Evolutionary conservation across 2,888 invertebrate species (phyloP).

Genomic region (Chaetogeoica ovagalla): DNA sequence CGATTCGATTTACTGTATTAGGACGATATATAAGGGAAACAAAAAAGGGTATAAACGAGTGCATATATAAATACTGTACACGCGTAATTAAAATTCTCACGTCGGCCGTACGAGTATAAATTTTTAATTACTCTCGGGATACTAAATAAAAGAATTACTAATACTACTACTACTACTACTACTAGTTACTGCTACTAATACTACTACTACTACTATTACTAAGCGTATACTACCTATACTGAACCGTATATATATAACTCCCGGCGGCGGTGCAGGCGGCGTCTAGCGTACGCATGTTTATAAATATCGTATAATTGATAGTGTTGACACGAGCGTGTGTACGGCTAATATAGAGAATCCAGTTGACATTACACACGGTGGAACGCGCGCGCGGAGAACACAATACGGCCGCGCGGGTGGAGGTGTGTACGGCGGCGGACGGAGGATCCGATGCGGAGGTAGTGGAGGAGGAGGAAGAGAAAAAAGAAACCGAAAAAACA

Average conservation of each 20-base stretch:
- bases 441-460: too few relatives aligned
- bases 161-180: not conserved
- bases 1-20: slow-evolving; percentile 8
- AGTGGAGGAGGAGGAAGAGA: not conserved
- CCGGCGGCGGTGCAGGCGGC: slow-evolving; percentile 35
- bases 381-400: slow-evolving; percentile 12
- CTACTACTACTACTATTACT: not conserved
- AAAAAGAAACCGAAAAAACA: slow-evolving; percentile 26
- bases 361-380: slow-evolving; percentile 49
- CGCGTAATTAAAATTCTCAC: slow-evolving; percentile 48
- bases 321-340: slow-evolving; percentile 51
- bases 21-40: not conserved
- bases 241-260: slow-evolving; percentile 5
- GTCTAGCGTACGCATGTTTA: slow-evolving; percentile 46
- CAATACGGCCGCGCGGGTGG: not conserved
- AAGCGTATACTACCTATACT: too few relatives aligned
- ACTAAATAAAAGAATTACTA: slow-evolving; percentile 37
- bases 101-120: slow-evolving; percentile 8
- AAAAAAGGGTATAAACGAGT: slow-evolving; percentile 30
- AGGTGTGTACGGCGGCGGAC: not conserved
- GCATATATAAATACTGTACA: not conserved
- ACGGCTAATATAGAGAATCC: slow-evolving; percentile 49
- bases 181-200: not conserved
- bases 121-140: slow-evolving; percentile 48
- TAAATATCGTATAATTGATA: slow-evolving; percentile 50